Conservation (phyloP, 2,888 invertebrate species). For the Amiota communis region DNA sequence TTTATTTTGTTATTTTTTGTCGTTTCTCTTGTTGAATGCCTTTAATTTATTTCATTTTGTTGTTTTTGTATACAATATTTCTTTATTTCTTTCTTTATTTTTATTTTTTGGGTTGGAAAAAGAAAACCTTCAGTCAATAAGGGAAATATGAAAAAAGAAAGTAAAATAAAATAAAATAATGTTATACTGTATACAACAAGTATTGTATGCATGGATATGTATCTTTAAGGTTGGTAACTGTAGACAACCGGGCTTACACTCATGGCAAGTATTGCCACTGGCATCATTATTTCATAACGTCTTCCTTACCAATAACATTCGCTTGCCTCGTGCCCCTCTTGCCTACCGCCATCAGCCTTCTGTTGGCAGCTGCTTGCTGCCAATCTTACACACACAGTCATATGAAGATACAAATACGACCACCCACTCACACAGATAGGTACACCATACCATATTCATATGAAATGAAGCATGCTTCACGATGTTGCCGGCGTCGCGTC, state of each 20-base stretch:
- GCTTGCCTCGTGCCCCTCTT: not conserved
- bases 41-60: constrained; percentile 32
- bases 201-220: not conserved
- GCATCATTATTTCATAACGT: constrained; percentile 10
- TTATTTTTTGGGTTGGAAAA: not conserved
- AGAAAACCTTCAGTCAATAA: not conserved
- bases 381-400: no score
- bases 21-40: constrained; percentile 32
- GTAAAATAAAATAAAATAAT: not conserved
- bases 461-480: not conserved
- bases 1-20: constrained; percentile 19
- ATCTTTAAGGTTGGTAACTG: not conserved
- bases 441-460: no score
- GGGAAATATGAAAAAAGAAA: not conserved
- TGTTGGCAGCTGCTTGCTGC: not conserved
- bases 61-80: constrained; percentile 34
- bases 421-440: no score
- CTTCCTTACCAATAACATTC: not conserved
- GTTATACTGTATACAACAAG: not conserved
- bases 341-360: not conserved
- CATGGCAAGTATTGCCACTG: not conserved
- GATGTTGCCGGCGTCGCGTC: constrained; percentile 7
- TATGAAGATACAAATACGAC: no score
- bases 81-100: constrained; percentile 15
- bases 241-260: constrained; percentile 10